Conservation (phyloP, 2,888 invertebrate species). For the Noctua janthina region DNA sequence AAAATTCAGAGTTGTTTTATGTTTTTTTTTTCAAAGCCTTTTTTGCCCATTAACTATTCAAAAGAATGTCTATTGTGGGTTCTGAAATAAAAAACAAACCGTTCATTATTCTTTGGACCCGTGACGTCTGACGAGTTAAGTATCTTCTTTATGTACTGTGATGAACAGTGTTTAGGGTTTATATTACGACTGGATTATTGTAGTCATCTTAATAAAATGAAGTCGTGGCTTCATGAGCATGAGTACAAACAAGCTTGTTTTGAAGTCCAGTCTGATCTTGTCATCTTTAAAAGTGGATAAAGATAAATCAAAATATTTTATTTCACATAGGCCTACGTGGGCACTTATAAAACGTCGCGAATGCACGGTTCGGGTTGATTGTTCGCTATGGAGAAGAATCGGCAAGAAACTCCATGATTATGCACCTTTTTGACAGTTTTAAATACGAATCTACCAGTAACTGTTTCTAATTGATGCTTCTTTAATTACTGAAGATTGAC, state of each 20-base stretch:
- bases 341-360: too few species aligned
- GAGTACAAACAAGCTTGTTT: not conserved
- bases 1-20: constrained; percentile 2
- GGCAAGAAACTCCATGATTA: too few species aligned
- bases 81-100: constrained; percentile 1
- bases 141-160: not conserved
- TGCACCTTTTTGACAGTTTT: not conserved
- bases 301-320: too few species aligned
- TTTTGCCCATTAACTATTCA: not conserved
- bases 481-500: not conserved
- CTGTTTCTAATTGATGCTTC: not conserved
- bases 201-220: not conserved
- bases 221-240: not conserved
- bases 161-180: not conserved
- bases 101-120: not conserved
- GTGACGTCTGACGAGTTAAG: not conserved
- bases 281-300: not conserved
- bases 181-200: not conserved
- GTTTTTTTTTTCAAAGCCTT: not conserved
- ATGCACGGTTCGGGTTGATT: too few species aligned
- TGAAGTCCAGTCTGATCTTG: not conserved
- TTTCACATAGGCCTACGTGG: too few species aligned
- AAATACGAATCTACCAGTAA: not conserved
- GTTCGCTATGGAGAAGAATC: too few species aligned
- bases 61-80: not conserved